These are phyloP conservation scores for Tapirus terrestris DNA, from an alignment of 2,113 vertebrate genomes.

Conservation along the genomic window DNA sequence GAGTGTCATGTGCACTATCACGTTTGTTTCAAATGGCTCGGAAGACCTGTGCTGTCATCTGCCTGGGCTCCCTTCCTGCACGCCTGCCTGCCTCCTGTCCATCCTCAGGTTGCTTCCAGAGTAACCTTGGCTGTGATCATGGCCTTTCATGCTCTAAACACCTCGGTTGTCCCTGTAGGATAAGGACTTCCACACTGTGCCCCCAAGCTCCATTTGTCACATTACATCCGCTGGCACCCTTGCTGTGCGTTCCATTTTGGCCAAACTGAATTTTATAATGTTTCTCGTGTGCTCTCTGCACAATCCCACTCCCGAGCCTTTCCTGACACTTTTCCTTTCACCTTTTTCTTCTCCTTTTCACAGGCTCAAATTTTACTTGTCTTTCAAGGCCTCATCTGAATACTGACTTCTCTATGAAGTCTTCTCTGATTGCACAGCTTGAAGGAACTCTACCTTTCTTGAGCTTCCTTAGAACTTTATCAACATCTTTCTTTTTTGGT, in stretches of 20 bases:
- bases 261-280: neutral
- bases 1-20: neutral
- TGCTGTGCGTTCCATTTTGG: rapidly evolving
- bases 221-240: neutral
- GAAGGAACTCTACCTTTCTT: neutral
- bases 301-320: neutral
- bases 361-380: neutral
- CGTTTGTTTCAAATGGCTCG: neutral
- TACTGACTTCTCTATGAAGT: neutral
- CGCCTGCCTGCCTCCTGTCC: neutral
- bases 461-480: neutral
- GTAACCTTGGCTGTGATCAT: neutral
- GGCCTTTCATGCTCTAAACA: neutral
- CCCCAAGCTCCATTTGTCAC: rapidly evolving
- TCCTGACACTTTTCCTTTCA: neutral
- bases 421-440: neutral
- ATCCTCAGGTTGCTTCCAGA: neutral
- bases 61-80: neutral
- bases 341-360: neutral
- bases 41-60: neutral
- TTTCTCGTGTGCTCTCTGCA: neutral
- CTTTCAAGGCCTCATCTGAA: neutral
- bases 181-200: neutral
- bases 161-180: neutral
- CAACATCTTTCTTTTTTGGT: neutral